Evolutionary conservation across 1,140 invertebrate genomes (phyloP).

Genomic region (Drusus annulatus): DNA sequence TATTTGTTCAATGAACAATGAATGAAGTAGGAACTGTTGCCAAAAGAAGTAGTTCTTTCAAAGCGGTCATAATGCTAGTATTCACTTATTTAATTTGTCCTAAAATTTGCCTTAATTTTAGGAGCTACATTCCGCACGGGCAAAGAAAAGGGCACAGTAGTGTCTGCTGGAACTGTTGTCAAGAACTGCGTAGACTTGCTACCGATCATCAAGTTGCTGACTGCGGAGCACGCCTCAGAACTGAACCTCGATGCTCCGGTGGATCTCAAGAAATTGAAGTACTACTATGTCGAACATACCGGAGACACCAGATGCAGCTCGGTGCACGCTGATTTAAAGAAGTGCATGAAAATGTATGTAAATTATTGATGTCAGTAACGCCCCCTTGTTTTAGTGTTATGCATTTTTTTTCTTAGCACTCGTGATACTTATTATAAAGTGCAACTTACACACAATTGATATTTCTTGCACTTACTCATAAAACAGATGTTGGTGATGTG

Average conservation of each 20-base stretch:
- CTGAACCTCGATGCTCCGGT: slow-evolving; percentile 62
- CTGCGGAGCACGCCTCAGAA: slow-evolving; percentile 68
- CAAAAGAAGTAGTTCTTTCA: too few relatives aligned
- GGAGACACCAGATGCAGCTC: slow-evolving; percentile 79
- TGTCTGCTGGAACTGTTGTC: slow-evolving; percentile 84
- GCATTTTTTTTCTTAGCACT: too few relatives aligned
- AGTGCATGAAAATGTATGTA: slow-evolving; percentile 72
- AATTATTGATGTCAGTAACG: too few relatives aligned
- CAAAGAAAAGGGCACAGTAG: slow-evolving; percentile 74
- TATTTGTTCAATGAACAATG: too few relatives aligned
- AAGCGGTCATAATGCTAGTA: too few relatives aligned
- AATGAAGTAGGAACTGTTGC: too few relatives aligned
- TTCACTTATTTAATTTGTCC: background rate
- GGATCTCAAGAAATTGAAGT: slow-evolving; percentile 73
- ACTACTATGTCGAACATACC: slow-evolving; percentile 85
- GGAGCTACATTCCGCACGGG: slow-evolving; percentile 71
- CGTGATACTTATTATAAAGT: too few relatives aligned
- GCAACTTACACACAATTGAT: too few relatives aligned
- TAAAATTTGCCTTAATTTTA: background rate
- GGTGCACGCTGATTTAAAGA: slow-evolving; percentile 78
- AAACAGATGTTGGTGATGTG: too few relatives aligned
- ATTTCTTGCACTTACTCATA: too few relatives aligned
- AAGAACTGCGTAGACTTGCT: slow-evolving; percentile 83
- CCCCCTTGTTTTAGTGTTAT: too few relatives aligned
- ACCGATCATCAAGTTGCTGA: slow-evolving; percentile 79